Conservation (phyloP, 2,113 vertebrate species). For the Herpetotheres cachinnans region DNA sequence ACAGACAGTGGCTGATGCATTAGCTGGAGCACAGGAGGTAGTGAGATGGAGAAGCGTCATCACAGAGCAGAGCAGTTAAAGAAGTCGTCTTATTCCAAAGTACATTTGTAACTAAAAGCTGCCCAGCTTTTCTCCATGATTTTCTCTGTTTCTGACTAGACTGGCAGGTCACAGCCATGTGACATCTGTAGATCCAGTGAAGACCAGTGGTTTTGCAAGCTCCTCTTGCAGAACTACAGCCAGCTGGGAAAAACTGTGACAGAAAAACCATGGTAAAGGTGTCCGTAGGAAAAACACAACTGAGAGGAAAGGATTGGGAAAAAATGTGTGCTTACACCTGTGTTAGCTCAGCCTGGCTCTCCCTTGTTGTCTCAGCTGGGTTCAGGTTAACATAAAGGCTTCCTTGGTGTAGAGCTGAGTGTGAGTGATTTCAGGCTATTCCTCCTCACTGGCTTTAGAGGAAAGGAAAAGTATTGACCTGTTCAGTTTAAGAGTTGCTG, state of each 20-base stretch:
- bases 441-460: neutral
- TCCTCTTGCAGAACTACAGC: neutral
- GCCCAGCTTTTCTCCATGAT: neutral
- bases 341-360: neutral
- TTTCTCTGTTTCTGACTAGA: neutral
- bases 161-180: rapidly evolving
- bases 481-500: neutral
- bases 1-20: neutral
- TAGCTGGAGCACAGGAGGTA: neutral
- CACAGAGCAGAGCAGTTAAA: neutral
- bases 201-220: neutral
- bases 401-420: neutral
- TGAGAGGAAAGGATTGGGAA: neutral
- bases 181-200: neutral
- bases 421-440: neutral
- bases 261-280: neutral
- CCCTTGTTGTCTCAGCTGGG: neutral
- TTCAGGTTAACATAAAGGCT: neutral
- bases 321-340: rapidly evolving
- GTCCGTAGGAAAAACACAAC: neutral
- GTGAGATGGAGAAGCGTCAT: neutral
- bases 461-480: neutral
- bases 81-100: neutral
- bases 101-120: neutral
- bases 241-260: neutral